These are phyloP conservation scores for Synanthedon andrenaeformis DNA, from an alignment of 2,888 invertebrate species.

Conservation along the genomic window DNA sequence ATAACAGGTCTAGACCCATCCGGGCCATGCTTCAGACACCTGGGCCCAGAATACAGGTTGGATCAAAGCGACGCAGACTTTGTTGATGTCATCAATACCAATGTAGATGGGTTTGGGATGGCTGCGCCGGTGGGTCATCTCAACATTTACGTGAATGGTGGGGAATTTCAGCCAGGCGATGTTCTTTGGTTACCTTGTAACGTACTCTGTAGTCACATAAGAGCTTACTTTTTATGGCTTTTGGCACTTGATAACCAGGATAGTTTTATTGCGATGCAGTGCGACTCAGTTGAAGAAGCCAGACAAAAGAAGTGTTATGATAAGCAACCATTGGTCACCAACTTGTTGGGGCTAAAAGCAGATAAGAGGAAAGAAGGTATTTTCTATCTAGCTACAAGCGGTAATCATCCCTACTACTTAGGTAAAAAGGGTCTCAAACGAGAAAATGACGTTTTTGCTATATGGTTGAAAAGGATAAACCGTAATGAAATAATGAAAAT, in stretches of 20 bases:
- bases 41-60: conserved; percentile 33
- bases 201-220: conserved; percentile 19
- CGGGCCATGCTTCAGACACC: conserved; percentile 47
- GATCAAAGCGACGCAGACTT: conserved; percentile 45
- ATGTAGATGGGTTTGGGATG: conserved; percentile 47
- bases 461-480: neutral
- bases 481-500: neutral
- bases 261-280: conserved; percentile 20
- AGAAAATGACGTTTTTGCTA: conserved; percentile 19
- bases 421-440: conserved; percentile 36
- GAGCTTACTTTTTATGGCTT: conserved; percentile 18
- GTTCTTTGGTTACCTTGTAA: conserved; percentile 16
- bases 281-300: conserved; percentile 25
- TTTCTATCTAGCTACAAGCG: conserved; percentile 22
- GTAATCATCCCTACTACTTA: conserved; percentile 36
- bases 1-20: conserved; percentile 40
- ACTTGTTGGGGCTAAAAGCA: conserved; percentile 16
- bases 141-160: conserved; percentile 50
- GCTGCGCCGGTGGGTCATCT: conserved; percentile 45
- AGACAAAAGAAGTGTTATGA: conserved; percentile 19
- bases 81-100: conserved; percentile 37
- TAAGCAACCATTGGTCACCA: conserved; percentile 17
- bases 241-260: conserved; percentile 16
- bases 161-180: conserved; percentile 22
- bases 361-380: conserved; percentile 22